phyloP scores from a whole-genome alignment of 2,113 vertebrate species.

The Xenus cinereus region DNA sequence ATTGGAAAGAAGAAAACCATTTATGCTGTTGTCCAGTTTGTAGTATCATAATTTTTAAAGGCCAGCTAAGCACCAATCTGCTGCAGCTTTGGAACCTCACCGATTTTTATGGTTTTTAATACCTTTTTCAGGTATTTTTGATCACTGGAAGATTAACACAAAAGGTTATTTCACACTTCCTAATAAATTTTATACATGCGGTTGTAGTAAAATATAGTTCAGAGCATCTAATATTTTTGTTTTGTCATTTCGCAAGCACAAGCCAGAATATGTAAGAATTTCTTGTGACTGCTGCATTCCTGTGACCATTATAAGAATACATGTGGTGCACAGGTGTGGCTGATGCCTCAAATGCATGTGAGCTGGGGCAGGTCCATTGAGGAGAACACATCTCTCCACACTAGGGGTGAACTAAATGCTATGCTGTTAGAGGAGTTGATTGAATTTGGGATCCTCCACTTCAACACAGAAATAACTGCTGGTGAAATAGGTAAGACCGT shows the following conservation, averaged over 20 bases:
- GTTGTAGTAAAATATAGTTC: not conserved
- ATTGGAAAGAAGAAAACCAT: not conserved
- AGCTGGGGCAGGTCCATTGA: not conserved
- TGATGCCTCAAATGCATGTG: not conserved
- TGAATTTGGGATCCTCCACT: not conserved
- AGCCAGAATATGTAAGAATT: not conserved
- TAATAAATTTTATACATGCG: accelerated
- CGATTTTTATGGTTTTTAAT: not conserved
- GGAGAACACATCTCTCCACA: not conserved
- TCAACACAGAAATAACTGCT: not conserved
- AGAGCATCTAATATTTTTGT: not conserved
- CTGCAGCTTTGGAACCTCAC: not conserved
- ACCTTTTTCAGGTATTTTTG: not conserved
- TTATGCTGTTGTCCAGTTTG: not conserved
- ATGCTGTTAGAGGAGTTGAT: not conserved
- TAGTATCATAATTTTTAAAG: not conserved
- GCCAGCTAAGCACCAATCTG: not conserved
- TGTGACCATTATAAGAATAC: not conserved
- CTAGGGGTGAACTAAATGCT: not conserved
- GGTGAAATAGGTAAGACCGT: not conserved
- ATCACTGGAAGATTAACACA: not conserved
- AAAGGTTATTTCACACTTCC: not conserved
- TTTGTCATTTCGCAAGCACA: not conserved
- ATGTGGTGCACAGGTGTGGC: not conserved
- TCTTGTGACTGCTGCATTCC: not conserved